Conservation (phyloP, 2,113 vertebrate species). For the Ictalurus furcatus region DNA sequence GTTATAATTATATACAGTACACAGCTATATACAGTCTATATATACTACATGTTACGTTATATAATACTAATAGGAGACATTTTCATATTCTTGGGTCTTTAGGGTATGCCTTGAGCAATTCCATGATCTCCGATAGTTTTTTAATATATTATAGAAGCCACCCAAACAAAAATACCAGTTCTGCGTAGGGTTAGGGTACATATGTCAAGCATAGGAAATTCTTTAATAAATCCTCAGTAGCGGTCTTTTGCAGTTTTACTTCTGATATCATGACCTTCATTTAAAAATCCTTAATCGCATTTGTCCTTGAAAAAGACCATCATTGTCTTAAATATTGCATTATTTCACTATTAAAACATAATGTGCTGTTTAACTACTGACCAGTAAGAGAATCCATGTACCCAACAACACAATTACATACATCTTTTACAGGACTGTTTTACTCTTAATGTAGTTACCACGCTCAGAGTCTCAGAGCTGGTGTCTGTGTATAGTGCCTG, state of each 20-base stretch:
- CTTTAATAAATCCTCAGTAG: background rate
- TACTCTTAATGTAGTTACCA: background rate
- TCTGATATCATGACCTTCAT: background rate
- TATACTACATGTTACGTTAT: too few relatives aligned
- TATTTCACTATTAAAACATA: background rate
- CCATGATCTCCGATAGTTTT: background rate
- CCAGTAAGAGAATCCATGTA: background rate
- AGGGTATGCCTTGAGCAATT: background rate
- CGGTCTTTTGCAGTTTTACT: background rate
- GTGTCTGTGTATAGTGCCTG: background rate
- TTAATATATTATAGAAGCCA: background rate
- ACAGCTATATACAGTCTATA: background rate
- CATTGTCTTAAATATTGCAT: background rate
- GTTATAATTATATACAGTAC: background rate
- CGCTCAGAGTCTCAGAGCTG: background rate
- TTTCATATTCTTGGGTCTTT: background rate
- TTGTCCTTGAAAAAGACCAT: background rate
- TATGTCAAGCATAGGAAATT: background rate
- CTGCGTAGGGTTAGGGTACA: too few relatives aligned
- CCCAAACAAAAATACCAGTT: background rate
- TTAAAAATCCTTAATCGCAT: background rate
- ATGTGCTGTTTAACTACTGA: background rate
- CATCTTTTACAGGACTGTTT: background rate
- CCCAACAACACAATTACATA: background rate
- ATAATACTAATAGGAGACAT: background rate